A percentile compares a stretch with the other conserved stretches of the same genome.
Conservation (phyloP, 2,888 invertebrate genomes). For the Norana najaformis region DNA sequence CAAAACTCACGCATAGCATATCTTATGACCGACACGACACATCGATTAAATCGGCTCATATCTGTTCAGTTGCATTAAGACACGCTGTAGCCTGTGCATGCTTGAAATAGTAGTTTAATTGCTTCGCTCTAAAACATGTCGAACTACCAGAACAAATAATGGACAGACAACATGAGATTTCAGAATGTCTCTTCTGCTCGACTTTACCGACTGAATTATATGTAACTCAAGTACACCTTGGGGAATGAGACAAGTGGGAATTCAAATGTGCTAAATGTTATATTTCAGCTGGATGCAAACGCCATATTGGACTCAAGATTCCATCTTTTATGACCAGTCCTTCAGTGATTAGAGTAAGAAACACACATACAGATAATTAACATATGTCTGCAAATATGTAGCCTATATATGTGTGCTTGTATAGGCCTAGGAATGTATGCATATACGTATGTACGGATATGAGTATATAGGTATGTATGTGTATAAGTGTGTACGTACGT, state of each 20-base stretch:
- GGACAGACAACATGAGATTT: not conserved
- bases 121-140: not conserved
- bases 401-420: not conserved
- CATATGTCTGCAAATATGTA: not conserved
- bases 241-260: not conserved
- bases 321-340: constrained; percentile 17
- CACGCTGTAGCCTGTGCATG: not conserved
- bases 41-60: not conserved
- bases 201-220: too few relatives aligned
- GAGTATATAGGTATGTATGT: too few relatives aligned
- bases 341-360: constrained; percentile 23
- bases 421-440: too few relatives aligned
- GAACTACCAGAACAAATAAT: not conserved
- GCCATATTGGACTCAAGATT: constrained; percentile 9
- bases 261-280: not conserved
- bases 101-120: not conserved
- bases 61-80: not conserved
- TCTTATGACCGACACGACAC: not conserved
- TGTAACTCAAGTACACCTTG: not conserved
- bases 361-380: not conserved
- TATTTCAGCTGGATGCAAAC: constrained; percentile 13
- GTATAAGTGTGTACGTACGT: too few relatives aligned
- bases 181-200: not conserved
- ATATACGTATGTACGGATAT: too few relatives aligned
- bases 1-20: not conserved